Base-by-base conservation (phyloP, 2,113 vertebrate species). In the mouse (Mus musculus) region DNA sequence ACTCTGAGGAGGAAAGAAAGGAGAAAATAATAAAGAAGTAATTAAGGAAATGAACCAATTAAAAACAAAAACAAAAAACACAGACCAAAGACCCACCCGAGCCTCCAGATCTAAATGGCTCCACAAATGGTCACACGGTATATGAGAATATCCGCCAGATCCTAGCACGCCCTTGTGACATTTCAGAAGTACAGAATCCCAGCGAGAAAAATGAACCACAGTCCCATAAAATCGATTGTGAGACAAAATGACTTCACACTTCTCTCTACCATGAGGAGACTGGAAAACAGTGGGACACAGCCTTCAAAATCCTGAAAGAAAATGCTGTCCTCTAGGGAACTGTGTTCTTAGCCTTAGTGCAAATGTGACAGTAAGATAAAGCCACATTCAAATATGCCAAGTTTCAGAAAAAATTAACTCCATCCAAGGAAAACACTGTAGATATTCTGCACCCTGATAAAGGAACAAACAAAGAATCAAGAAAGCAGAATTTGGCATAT, bases 11-110 rank as follows among this genome's bases (percentile, higher is more conserved):
- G 49, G 30, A 88, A 76, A 80, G n/a, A 69, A 92, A 72, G 56
- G 30, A 91, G 42, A 61, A 86, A 80, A 78, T 42, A 82, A n/a
- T 71, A 88, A 85, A 88, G 46, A 80, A 96, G 72, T 80, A 71
- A 52, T 84, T 17, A 46, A 63, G 65, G 22, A 89, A 76, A 91
- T 52, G 90, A 94, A 89, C 11, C 42, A 85, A 94, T 72, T 90
- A 93, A 69, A 85, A 63, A 28, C 39, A 67, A 65, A 28, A 65
- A 61, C 7, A 24, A 63, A 9, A 36, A 36, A 36, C 30, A 71
- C 28, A 80, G 88, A 85, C 73, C 8, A 86, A 95, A 46, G 67
- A 16, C 13, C 8, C 5, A 16, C 13, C 5, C 5, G 16, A 61
- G 3, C 73, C 52, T 86, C 19, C 20, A 76, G 72, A 72, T 20